A percentile compares a stretch with the other conserved stretches of the same genome.
phyloP scores from a whole-genome alignment of 2,113 vertebrate species.

The Pontoporia blainvillei region DNA sequence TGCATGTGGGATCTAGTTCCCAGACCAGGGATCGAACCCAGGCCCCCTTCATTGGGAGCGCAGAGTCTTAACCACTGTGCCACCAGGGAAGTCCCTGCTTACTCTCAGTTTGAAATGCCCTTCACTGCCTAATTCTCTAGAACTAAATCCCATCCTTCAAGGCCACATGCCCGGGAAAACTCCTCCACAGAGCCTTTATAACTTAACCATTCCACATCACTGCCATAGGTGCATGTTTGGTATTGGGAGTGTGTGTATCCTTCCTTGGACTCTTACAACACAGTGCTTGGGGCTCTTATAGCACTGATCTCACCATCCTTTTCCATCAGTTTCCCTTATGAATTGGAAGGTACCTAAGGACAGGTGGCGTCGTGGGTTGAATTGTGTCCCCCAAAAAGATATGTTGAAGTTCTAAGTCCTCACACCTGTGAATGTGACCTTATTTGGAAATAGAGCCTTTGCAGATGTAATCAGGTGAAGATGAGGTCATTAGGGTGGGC shows the following conservation, averaged over 20 bases:
- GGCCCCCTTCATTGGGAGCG: too few relatives aligned
- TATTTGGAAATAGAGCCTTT: constrained; percentile 18
- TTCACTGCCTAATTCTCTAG: not conserved
- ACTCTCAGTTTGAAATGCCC: not conserved
- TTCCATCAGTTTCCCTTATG: not conserved
- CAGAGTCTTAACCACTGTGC: too few relatives aligned
- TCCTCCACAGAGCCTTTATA: not conserved
- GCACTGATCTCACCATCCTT: not conserved
- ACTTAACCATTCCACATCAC: not conserved
- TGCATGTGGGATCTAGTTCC: too few relatives aligned
- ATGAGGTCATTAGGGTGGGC: not conserved
- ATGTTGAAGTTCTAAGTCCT: not conserved
- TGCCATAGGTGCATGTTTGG: not conserved
- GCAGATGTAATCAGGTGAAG: not conserved
- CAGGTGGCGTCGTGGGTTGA: not conserved
- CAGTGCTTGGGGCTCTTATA: not conserved
- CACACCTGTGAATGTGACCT: not conserved
- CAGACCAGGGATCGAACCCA: too few relatives aligned
- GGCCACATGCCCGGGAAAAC: not conserved
- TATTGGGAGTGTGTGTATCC: rapidly evolving
- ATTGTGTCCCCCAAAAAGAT: not conserved
- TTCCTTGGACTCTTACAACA: not conserved
- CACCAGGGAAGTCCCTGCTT: too few relatives aligned
- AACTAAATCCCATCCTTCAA: not conserved
- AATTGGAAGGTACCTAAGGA: not conserved